Percentiles rank a stretch among this genome's conserved stretches.
Conservation (phyloP, 2,888 invertebrate genomes). For the Linyphia triangularis region DNA sequence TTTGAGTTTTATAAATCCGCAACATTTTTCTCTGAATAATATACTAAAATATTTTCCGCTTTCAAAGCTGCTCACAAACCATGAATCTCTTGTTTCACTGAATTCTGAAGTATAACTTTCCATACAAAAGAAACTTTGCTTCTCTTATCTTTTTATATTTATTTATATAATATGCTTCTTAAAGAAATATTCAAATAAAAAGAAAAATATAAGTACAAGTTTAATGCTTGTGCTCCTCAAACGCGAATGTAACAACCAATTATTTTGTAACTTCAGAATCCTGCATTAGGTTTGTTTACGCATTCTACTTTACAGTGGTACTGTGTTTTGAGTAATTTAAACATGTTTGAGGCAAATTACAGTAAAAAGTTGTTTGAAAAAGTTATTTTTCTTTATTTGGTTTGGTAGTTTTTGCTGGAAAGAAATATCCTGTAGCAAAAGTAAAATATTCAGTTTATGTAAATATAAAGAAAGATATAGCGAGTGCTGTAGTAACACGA, state of each 20-base stretch:
- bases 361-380: slow-evolving; percentile 26
- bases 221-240: slow-evolving; percentile 15
- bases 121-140: background rate
- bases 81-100: slow-evolving; percentile 60
- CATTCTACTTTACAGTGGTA: background rate
- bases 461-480: background rate
- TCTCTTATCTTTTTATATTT: background rate
- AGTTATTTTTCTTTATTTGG: background rate
- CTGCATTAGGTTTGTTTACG: slow-evolving; percentile 57
- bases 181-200: slow-evolving; percentile 8
- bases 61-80: background rate
- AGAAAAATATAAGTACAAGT: background rate
- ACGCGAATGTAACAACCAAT: slow-evolving; percentile 68
- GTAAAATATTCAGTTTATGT: slow-evolving; percentile 3
- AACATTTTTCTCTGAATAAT: background rate
- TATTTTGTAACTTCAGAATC: slow-evolving; percentile 71
- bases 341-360: slow-evolving; percentile 18
- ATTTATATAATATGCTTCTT: background rate
- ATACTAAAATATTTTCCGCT: background rate
- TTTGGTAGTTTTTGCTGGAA: background rate
- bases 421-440: background rate
- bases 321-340: slow-evolving; percentile 40
- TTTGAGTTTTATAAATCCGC: too few species aligned
- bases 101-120: slow-evolving; percentile 44
- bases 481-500: background rate